A percentile compares a stretch with the other conserved stretches of the same genome.
Conservation (phyloP, 2,888 invertebrate species). For the Orthonychiurus folsomi region DNA sequence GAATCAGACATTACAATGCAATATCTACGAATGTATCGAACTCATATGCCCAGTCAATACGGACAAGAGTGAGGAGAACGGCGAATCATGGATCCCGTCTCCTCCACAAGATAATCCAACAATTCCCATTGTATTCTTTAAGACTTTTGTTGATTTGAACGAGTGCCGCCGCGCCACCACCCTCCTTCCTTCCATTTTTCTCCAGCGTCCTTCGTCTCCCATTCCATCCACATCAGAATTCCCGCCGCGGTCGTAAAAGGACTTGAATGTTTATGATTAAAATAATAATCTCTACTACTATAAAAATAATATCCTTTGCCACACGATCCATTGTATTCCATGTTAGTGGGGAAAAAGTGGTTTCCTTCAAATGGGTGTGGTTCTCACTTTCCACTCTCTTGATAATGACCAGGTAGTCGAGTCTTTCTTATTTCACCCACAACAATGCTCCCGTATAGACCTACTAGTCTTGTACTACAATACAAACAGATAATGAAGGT, state of each 20-base stretch:
- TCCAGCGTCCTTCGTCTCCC: background rate
- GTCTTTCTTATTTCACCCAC: background rate
- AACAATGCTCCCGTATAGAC: too few relatives aligned
- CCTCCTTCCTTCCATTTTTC: background rate
- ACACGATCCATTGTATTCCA: background rate
- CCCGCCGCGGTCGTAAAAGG: too few relatives aligned
- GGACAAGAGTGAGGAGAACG: too few relatives aligned
- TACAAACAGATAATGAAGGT: background rate
- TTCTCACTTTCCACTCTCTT: background rate
- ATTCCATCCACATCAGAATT: background rate
- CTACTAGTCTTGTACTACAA: too few relatives aligned
- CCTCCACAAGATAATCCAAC: background rate
- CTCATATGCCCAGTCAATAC: background rate
- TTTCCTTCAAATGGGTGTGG: background rate
- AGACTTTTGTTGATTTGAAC: background rate
- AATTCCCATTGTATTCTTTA: background rate
- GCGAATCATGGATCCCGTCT: too few relatives aligned
- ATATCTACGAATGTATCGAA: background rate
- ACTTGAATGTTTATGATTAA: background rate
- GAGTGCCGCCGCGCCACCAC: background rate
- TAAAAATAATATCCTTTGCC: background rate
- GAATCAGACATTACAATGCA: background rate
- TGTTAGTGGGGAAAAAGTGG: background rate
- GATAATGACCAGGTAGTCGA: background rate
- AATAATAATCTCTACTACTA: background rate